phyloP scores from a whole-genome alignment of 2,888 invertebrate genomes.

The Hypena proboscidalis region DNA sequence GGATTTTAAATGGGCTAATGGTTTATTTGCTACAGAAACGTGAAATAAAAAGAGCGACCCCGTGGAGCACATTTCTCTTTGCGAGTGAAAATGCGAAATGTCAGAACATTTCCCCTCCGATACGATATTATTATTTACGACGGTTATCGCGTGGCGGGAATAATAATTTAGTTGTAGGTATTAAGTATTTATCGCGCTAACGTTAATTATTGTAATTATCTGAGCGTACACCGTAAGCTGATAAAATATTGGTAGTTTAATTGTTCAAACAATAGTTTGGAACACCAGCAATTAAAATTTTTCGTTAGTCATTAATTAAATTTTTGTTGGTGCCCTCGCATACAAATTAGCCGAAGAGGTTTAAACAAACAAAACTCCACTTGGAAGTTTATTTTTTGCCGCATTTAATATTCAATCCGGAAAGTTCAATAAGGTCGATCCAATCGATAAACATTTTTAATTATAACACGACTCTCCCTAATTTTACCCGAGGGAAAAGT shows the following conservation, averaged over 20 bases:
- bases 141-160: slow-evolving; percentile 35
- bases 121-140: slow-evolving; percentile 44
- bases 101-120: slow-evolving; percentile 32
- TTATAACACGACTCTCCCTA: slow-evolving; percentile 68
- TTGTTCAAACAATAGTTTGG: background rate
- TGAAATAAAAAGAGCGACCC: background rate
- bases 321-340: too few relatives aligned
- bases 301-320: too few relatives aligned
- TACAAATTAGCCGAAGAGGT: too few relatives aligned
- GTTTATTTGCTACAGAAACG: background rate
- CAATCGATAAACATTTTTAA: slow-evolving; percentile 69
- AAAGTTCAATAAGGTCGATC: slow-evolving; percentile 48
- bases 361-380: background rate
- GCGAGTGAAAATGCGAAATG: slow-evolving; percentile 16
- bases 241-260: slow-evolving; percentile 1
- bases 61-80: background rate
- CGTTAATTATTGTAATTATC: slow-evolving; percentile 9
- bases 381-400: slow-evolving; percentile 19
- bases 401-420: slow-evolving; percentile 34
- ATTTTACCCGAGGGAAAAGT: slow-evolving; percentile 75
- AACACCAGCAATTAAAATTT: background rate
- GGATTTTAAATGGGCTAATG: slow-evolving; percentile 3
- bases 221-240: background rate
- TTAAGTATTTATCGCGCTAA: slow-evolving; percentile 10
- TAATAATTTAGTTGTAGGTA: slow-evolving; percentile 33